Evolutionary conservation across 2,888 invertebrate genomes (phyloP).

Genomic region (Tethea ocularis): DNA sequence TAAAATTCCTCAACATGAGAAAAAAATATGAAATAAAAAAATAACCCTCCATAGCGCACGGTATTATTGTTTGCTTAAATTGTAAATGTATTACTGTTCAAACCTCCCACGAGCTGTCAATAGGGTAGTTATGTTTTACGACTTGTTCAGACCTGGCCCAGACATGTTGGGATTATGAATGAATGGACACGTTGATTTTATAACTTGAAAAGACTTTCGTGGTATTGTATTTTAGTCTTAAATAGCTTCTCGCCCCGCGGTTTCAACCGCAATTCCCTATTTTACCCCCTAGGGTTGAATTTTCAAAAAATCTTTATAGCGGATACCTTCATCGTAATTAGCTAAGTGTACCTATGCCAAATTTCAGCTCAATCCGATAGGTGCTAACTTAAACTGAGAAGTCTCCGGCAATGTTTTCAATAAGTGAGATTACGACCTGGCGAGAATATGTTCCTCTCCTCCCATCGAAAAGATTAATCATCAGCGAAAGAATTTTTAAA

Average conservation of each 20-base stretch:
- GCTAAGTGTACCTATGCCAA: no score
- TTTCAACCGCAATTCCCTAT: no score
- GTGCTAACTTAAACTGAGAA: no score
- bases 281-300: no score
- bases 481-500: slow-evolving; percentile 25
- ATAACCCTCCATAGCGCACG: slow-evolving; percentile 15
- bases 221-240: not conserved
- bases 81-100: slow-evolving; percentile 43
- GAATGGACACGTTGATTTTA: slow-evolving; percentile 48
- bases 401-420: no score
- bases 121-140: slow-evolving; percentile 54
- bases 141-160: slow-evolving; percentile 19
- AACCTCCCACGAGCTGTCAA: slow-evolving; percentile 43
- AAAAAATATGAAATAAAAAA: slow-evolving; percentile 5
- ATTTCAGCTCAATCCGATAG: no score
- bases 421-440: not conserved
- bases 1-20: no score
- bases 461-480: slow-evolving; percentile 3
- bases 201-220: slow-evolving; percentile 9
- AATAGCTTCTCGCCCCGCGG: no score
- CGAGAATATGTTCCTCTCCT: not conserved
- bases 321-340: no score
- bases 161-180: slow-evolving; percentile 22
- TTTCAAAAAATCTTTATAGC: no score
- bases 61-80: slow-evolving; percentile 59